A percentile compares a stretch with the other conserved stretches of the same genome.
These are phyloP conservation scores for Acleris literana DNA, from an alignment of 2,888 invertebrate species.

Conservation along the genomic window DNA sequence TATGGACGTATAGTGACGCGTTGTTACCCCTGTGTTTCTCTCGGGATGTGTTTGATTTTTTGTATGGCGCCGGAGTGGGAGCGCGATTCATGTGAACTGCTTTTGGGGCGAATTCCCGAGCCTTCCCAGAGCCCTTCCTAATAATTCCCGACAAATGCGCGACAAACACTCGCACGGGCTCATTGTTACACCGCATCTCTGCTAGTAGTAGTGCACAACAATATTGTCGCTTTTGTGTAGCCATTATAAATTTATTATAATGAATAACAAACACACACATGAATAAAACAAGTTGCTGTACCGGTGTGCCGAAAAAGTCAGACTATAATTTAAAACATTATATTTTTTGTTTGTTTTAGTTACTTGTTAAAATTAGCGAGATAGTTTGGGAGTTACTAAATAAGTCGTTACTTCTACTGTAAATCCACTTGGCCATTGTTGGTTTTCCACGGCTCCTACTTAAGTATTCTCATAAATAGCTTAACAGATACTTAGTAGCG, in stretches of 20 bases:
- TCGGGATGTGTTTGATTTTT: conserved; percentile 83
- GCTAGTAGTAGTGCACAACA: conserved; percentile 70
- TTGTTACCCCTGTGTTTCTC: conserved; percentile 83
- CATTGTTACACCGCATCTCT: conserved; percentile 73
- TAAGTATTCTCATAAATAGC: conserved; percentile 69
- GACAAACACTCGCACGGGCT: conserved; percentile 82
- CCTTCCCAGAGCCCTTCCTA: conserved; percentile 81
- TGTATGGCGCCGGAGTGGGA: conserved; percentile 80
- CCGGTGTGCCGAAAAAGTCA: conserved; percentile 15
- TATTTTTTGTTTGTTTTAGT: conserved; percentile 25
- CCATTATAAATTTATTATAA: conserved; percentile 66
- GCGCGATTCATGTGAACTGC: conserved; percentile 82
- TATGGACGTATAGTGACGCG: conserved; percentile 79
- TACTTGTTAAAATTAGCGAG: conserved; percentile 14
- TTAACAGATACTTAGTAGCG: conserved; percentile 77
- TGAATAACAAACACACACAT: conserved; percentile 51
- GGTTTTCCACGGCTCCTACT: conserved; percentile 51
- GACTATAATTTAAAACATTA: conserved; percentile 14
- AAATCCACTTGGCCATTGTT: conserved; percentile 38
- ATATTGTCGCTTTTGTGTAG: conserved; percentile 68
- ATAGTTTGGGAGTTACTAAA: conserved; percentile 28
- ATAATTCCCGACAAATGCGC: conserved; percentile 82
- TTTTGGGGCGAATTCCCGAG: conserved; percentile 84
- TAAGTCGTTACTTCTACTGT: conserved; percentile 25
- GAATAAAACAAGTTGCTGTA: conserved; percentile 11